These are phyloP conservation scores for Oceanodroma leucorhoa DNA, from an alignment of 2,797 vertebrate genomes.

Conservation along the genomic window DNA sequence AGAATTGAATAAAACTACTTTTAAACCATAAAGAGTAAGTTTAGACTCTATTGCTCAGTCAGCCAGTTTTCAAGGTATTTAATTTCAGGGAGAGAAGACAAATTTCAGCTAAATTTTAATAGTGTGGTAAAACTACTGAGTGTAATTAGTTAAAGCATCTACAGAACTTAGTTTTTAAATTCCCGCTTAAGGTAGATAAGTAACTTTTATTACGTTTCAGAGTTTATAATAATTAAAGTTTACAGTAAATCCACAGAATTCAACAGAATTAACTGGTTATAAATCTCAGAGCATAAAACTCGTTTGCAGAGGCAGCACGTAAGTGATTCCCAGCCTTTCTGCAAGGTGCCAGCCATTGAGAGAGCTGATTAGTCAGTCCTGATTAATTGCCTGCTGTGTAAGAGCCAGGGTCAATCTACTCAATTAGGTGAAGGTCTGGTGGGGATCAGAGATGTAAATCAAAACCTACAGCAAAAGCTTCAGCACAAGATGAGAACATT, in stretches of 20 bases:
- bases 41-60: background rate
- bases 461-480: constrained; percentile 4
- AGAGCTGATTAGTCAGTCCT: constrained; percentile 34
- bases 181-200: background rate
- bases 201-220: background rate
- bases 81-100: background rate
- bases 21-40: background rate
- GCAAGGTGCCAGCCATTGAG: constrained; percentile 23
- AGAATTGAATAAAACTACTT: background rate
- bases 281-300: constrained; percentile 1
- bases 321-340: constrained; percentile 1
- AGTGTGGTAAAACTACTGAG: background rate
- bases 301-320: background rate
- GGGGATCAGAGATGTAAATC: constrained; percentile 49
- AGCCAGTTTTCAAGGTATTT: background rate
- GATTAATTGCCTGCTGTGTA: constrained; percentile 46
- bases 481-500: background rate
- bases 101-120: background rate
- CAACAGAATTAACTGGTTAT: constrained; percentile 6
- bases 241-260: constrained; percentile 32
- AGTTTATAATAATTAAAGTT: background rate
- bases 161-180: constrained; percentile 3
- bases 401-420: constrained; percentile 59
- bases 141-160: background rate
- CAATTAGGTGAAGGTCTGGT: constrained; percentile 42